Evolutionary conservation across 2,888 invertebrate genomes (phyloP), one percentile per base, ranked within the genome.

Genomic region (Caenorhabditis auriculariae): DNA sequence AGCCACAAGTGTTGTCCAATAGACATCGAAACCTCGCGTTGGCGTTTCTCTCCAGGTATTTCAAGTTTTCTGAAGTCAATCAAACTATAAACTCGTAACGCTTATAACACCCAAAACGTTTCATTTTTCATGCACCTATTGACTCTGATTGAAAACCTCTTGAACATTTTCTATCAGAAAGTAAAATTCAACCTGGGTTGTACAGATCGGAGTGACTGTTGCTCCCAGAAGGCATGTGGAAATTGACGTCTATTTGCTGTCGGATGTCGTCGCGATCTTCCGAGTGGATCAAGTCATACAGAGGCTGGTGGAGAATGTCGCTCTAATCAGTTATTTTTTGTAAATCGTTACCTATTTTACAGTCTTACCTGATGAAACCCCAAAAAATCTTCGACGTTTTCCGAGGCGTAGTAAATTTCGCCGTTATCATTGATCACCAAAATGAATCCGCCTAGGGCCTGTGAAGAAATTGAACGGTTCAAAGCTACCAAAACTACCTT

Each of bases 381-480:
- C 82, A 98, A 88, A 86, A 95, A 99, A 84, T 92, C 94, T 87
- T 98, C 98, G 84, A 99, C 96, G 85, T 94, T 95, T 87, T 96
- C 92, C 67, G 96, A 95, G 59, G 95, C 95, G 86, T 95, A 98
- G 87, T 98, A 98, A 48, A 99, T 95, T 85, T 98, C 98, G 66
- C 96, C 96, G 46, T 78, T 68, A 83, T 96, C 95, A 74, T 94
- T 95, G 72, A 99, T 87, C 82, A 98, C 94, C 87, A 98, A 90
- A 82, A 98, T 88, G 87, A 99, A 98, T 80, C 98, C 98, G 85
- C 96, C 96, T 83, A 98, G 87, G 71, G 96, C 96, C 95, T 94
- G 88, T 54, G 37, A 54, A 37, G 4, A 84, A 12, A 12, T 82
- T 1, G 17, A 12, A 9, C 17, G 12, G 23, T 12, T 42, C 17